Evolutionary conservation across 2,113 vertebrate genomes (phyloP), one percentile per base, ranked within the genome.

Genomic region (Scomber colias): DNA sequence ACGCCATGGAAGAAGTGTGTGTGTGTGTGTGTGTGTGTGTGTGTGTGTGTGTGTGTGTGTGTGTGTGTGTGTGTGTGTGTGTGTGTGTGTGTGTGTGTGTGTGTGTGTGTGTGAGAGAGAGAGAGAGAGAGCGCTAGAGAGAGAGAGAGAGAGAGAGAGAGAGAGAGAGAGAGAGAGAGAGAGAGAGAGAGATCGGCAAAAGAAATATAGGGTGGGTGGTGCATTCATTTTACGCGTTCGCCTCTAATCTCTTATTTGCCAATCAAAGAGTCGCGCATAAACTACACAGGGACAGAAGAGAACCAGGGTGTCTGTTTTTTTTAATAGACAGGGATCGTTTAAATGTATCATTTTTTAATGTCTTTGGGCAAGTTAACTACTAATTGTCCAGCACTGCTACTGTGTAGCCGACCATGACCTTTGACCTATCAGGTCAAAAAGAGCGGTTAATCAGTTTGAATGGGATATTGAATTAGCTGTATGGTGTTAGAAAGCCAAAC

Each of bases 131-230:
- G 48, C 7, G 30, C 17, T 55, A n/a, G 46, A 44, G 67, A 54
- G 21, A 30, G 66, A 15, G 61, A 44, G 51, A 14, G 31, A 5
- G 15, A 0, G 53, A 0, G 75, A 40, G 73, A 63, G 49, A 45
- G 45, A 44, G 60, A 24, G 62, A 70, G 77, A 16, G 54, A 44
- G 46, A 35, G 56, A 51, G 54, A 69, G 54, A 69, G n/a, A 55
- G 79, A 56, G 67, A 67, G 71, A 57, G 78, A 75, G 63, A 69
- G 2, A 54, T 72, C 70, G 59, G 73, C 35, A 70, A 74, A 70
- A 67, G 69, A 80, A 87, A 85, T 68, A 64, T 88, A 85, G 75
- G 75, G 82, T 87, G 86, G 89, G 87, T 82, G 84, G 87, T 79
- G 85, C 70, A 30, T 75, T 82, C 27, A 65, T 56, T 63, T 35